Evolutionary conservation across 2,888 invertebrate species (phyloP).

Genomic region (Creontiades dilutus): DNA sequence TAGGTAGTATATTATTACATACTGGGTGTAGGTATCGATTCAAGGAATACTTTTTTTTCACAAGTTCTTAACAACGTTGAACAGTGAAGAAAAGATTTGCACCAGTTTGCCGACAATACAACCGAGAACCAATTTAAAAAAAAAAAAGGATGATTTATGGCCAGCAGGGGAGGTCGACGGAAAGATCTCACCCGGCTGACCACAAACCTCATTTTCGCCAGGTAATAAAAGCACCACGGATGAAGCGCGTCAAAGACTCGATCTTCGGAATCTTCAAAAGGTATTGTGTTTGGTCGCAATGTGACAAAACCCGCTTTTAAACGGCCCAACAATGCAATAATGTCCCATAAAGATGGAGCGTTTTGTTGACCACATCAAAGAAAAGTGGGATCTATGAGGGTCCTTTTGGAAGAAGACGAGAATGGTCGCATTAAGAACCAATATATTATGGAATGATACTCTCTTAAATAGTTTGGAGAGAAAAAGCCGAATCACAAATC

Average conservation of each 20-base stretch:
- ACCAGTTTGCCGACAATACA: too few relatives aligned
- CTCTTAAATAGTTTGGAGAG: too few relatives aligned
- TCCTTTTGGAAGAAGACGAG: background rate
- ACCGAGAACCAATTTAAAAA: background rate
- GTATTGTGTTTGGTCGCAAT: background rate
- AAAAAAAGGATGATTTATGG: background rate
- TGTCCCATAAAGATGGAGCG: background rate
- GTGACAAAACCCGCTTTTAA: slow-evolving; percentile 18
- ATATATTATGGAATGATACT: background rate
- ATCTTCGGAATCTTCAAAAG: slow-evolving; percentile 12
- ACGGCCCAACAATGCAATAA: background rate
- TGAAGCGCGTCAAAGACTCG: background rate
- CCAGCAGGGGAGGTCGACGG: background rate
- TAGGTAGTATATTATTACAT: too few relatives aligned
- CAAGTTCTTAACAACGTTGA: too few relatives aligned
- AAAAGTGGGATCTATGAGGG: slow-evolving; percentile 7
- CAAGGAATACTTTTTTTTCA: too few relatives aligned
- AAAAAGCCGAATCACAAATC: too few relatives aligned
- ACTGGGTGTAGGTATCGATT: too few relatives aligned
- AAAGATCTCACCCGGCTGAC: background rate
- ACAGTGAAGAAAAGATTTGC: too few relatives aligned
- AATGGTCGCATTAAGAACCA: slow-evolving; percentile 4
- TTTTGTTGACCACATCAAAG: slow-evolving; percentile 25
- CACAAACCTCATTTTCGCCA: slow-evolving; percentile 39
- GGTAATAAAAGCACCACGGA: background rate